phyloP scores from a whole-genome alignment of 1,140 invertebrate species.

The Dinoponera quadriceps region DNA sequence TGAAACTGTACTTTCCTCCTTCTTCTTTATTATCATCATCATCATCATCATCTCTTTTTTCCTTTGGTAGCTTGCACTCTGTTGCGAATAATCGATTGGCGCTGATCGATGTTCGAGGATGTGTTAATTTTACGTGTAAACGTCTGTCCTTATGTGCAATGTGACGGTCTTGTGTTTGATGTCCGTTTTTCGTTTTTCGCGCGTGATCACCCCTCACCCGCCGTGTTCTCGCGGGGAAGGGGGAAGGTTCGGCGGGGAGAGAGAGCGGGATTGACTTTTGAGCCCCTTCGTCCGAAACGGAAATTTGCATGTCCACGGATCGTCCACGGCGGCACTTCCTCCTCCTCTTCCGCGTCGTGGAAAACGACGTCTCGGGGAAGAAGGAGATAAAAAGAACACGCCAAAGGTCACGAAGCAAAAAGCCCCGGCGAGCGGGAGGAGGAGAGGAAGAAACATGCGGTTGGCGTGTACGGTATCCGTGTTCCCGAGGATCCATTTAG shows the following conservation, averaged over 20 bases:
- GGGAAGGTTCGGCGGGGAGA: neutral
- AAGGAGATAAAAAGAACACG: neutral
- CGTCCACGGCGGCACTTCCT: neutral
- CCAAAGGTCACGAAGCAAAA: constrained; percentile 20
- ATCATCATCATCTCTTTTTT: no score
- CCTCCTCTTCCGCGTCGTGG: constrained; percentile 8
- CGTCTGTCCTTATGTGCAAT: no score
- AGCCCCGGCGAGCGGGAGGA: no score
- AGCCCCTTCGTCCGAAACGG: neutral
- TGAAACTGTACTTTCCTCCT: neutral
- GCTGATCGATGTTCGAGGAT: no score
- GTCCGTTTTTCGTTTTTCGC: no score
- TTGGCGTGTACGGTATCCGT: constrained; percentile 33
- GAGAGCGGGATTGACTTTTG: neutral
- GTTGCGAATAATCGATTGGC: no score
- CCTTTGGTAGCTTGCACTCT: no score
- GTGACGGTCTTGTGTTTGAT: no score
- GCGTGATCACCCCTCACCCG: no score
- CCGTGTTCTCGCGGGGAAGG: neutral
- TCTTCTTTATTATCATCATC: neutral
- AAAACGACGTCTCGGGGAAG: constrained; percentile 15
- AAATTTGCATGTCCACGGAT: neutral
- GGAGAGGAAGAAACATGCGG: neutral
- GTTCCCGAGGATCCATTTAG: constrained; percentile 33
- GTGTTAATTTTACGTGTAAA: no score